Percentiles rank a stretch among this genome's conserved stretches.
These are phyloP conservation scores for Julus scanicus DNA, from an alignment of 2,888 invertebrate genomes.

Conservation along the genomic window DNA sequence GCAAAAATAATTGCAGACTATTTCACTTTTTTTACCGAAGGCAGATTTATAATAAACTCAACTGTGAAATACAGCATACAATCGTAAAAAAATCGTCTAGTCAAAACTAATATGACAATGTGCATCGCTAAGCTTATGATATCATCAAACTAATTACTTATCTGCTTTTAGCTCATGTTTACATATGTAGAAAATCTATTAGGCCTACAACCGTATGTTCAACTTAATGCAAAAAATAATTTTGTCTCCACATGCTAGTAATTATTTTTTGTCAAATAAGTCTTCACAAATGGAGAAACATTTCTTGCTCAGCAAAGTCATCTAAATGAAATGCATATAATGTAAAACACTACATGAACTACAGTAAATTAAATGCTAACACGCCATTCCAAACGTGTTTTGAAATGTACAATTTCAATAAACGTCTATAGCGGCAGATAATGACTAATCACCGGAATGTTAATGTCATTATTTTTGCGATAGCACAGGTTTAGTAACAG, in stretches of 20 bases:
- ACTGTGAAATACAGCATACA: not conserved
- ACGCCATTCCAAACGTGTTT: too few relatives aligned
- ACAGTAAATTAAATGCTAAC: too few relatives aligned
- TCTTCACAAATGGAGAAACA: too few relatives aligned
- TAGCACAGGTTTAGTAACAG: too few relatives aligned
- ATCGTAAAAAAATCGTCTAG: not conserved
- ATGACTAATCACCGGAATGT: too few relatives aligned
- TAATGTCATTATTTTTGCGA: too few relatives aligned
- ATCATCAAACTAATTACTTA: not conserved
- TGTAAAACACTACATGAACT: too few relatives aligned
- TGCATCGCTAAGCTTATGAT: not conserved
- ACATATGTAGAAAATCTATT: not conserved
- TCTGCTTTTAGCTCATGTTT: not conserved
- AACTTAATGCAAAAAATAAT: not conserved
- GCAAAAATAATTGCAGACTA: too few relatives aligned
- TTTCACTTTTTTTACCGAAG: not conserved
- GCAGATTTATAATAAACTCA: not conserved
- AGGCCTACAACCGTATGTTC: not conserved
- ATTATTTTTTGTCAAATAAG: not conserved
- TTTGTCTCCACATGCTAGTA: not conserved
- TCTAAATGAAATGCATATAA: too few relatives aligned
- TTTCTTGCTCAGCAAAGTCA: too few relatives aligned
- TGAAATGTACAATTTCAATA: too few relatives aligned
- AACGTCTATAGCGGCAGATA: too few relatives aligned
- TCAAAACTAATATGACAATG: not conserved